Evolutionary conservation across 2,797 vertebrate species (phyloP).

Genomic region (Cottoperca gobio): DNA sequence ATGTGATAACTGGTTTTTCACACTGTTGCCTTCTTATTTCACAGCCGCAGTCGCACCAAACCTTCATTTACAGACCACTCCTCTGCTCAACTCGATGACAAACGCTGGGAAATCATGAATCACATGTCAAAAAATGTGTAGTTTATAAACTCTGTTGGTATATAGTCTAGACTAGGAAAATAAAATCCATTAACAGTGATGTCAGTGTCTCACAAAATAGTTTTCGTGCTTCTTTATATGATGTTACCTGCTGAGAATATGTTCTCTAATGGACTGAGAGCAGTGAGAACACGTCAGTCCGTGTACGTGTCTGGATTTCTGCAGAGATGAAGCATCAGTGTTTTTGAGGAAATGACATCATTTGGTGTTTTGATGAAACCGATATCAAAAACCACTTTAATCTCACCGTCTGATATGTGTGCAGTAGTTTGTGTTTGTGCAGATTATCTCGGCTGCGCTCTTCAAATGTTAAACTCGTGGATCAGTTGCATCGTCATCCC

Average conservation of each 20-base stretch:
- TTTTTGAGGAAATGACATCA: slow-evolving; percentile 28
- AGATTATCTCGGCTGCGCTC: slow-evolving; percentile 17
- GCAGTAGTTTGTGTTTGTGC: background rate
- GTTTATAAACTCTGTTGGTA: background rate
- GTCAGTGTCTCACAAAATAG: background rate
- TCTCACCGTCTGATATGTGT: slow-evolving; percentile 12
- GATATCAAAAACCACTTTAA: slow-evolving; percentile 42
- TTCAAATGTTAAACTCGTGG: background rate
- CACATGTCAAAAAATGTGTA: background rate
- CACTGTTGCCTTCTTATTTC: slow-evolving; percentile 1
- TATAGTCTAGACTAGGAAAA: background rate
- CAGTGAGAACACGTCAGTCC: background rate
- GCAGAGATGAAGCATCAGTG: background rate
- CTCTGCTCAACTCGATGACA: background rate
- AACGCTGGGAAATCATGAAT: background rate
- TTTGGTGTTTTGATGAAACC: slow-evolving; percentile 15
- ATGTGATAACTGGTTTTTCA: slow-evolving; percentile 6
- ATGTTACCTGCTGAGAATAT: background rate
- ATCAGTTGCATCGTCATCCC: background rate
- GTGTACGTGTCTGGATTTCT: background rate
- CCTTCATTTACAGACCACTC: background rate
- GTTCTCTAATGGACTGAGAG: background rate
- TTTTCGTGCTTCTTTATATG: background rate
- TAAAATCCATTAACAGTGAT: too few species aligned
- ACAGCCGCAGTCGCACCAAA: background rate